Conservation (phyloP, 2,888 invertebrate genomes). For the Acleris emargana region DNA sequence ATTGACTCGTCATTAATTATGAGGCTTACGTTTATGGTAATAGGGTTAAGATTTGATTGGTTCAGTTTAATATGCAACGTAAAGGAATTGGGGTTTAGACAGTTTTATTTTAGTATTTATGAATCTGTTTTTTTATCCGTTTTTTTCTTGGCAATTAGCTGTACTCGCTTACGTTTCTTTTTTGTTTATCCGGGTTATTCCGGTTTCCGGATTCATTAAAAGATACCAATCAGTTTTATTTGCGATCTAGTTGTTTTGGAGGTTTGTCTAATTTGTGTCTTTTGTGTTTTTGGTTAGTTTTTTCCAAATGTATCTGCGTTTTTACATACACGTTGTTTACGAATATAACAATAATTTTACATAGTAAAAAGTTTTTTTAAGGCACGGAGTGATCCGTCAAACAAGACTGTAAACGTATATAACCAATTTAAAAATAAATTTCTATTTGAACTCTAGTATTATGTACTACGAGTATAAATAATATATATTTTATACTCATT, state of each 20-base stretch:
- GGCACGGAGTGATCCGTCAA: no score
- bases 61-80: slow-evolving; percentile 5
- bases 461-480: no score
- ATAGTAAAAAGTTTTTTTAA: no score
- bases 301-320: no score
- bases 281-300: not conserved
- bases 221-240: not conserved
- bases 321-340: no score
- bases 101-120: slow-evolving; percentile 25
- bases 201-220: slow-evolving; percentile 9
- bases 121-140: slow-evolving; percentile 9
- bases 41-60: slow-evolving; percentile 18
- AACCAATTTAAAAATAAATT: no score
- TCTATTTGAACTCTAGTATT: no score
- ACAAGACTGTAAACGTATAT: no score
- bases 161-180: not conserved
- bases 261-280: not conserved
- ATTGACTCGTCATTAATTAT: slow-evolving; percentile 17
- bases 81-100: slow-evolving; percentile 6
- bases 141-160: slow-evolving; percentile 21
- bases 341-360: no score
- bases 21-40: not conserved
- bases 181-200: slow-evolving; percentile 4
- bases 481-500: no score
- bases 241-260: slow-evolving; percentile 2